A percentile compares a stretch with the other conserved stretches of the same genome.
phyloP scores from a whole-genome alignment of 2,797 vertebrate genomes.

The Geotrypetes seraphini region DNA sequence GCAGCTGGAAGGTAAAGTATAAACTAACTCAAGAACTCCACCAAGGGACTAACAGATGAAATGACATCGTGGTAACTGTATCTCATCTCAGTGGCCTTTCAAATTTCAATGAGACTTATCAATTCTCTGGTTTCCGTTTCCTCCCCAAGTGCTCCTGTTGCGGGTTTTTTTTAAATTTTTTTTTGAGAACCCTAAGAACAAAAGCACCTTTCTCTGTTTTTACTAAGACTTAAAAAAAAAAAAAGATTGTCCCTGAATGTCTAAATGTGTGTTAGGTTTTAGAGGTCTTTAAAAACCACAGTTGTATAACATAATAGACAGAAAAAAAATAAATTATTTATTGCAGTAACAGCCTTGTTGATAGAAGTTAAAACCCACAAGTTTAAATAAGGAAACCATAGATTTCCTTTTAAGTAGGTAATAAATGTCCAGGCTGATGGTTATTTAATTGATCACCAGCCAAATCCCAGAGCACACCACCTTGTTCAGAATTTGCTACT shows the following conservation, averaged over 20 bases:
- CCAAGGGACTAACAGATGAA: conserved; percentile 56
- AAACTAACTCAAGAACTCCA: conserved; percentile 66
- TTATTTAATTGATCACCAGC: conserved; percentile 29
- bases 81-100: conserved; percentile 44
- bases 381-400: conserved; percentile 43
- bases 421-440: conserved; percentile 22
- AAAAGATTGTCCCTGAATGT: not conserved
- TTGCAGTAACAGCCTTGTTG: conserved; percentile 27
- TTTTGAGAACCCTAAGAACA: too few species aligned
- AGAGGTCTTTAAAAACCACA: not conserved
- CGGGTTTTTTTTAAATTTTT: too few species aligned
- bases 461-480: conserved; percentile 25
- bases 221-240: not conserved
- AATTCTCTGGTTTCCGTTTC: not conserved
- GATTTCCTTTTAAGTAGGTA: conserved; percentile 40
- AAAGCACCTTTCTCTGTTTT: not conserved
- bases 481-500: conserved; percentile 23
- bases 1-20: conserved; percentile 18
- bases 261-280: not conserved
- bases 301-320: conserved; percentile 15
- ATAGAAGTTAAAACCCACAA: conserved; percentile 24
- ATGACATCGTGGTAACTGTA: conserved; percentile 39
- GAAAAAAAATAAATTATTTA: conserved; percentile 45
- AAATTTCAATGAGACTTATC: conserved; percentile 6
- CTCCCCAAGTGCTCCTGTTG: not conserved